Conservation (phyloP, 2,888 invertebrate species). For the Zaprionus obscuricornis region DNA sequence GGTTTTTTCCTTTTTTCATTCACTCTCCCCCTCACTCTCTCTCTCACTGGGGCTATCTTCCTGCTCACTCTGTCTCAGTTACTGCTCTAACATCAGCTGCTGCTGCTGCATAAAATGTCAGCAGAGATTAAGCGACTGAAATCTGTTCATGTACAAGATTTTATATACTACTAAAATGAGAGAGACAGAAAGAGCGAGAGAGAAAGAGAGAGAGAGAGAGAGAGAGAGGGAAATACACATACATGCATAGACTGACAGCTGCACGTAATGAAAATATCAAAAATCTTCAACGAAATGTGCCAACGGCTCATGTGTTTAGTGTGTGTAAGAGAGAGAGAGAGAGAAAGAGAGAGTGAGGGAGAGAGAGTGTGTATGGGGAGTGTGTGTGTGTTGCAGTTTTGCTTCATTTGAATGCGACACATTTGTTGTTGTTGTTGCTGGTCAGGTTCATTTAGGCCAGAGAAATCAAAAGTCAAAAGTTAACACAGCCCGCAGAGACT, state of each 20-base stretch:
- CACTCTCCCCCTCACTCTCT: conserved; percentile 2
- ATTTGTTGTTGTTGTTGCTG: conserved; percentile 37
- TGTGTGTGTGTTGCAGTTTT: conserved; percentile 37
- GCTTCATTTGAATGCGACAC: conserved; percentile 65
- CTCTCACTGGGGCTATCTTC: neutral
- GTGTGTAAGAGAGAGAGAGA: neutral
- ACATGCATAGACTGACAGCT: conserved; percentile 51
- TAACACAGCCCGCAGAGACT: conserved; percentile 49
- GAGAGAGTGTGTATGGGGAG: neutral
- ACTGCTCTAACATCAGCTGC: conserved; percentile 4
- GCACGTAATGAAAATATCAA: conserved; percentile 78
- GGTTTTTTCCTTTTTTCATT: too few relatives aligned
- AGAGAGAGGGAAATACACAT: neutral
- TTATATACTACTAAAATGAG: conserved; percentile 51
- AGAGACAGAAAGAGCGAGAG: too few relatives aligned
- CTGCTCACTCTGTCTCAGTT: neutral
- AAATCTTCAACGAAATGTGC: conserved; percentile 70
- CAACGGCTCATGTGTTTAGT: conserved; percentile 45
- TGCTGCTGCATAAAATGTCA: conserved; percentile 62
- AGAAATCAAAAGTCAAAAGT: conserved; percentile 75
- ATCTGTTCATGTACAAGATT: conserved; percentile 60
- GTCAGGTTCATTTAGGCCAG: conserved; percentile 71
- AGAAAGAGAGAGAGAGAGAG: too few relatives aligned
- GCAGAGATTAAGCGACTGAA: conserved; percentile 70
- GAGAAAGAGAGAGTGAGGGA: neutral